Percentiles rank a stretch among this genome's conserved stretches.
These are phyloP conservation scores for Aphodius sticticus DNA, from an alignment of 2,888 invertebrate genomes.

Conservation along the genomic window DNA sequence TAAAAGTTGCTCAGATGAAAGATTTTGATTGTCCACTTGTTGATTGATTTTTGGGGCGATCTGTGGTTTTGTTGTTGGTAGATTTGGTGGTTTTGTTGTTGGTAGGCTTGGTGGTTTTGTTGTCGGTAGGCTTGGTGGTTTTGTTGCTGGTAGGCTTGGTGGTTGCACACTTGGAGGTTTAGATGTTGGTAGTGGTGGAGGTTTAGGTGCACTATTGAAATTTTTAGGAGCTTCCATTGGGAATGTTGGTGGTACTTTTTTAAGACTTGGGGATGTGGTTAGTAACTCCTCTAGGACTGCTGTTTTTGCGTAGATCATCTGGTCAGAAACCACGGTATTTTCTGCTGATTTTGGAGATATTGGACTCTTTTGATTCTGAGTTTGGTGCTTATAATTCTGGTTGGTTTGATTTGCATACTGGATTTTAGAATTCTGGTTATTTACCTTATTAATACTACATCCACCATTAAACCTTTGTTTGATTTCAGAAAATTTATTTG, in stretches of 20 bases:
- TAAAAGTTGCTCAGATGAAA: neutral
- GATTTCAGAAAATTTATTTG: neutral
- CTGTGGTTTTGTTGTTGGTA: neutral
- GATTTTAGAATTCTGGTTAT: neutral
- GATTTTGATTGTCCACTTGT: neutral
- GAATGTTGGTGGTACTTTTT: constrained; percentile 21
- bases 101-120: neutral
- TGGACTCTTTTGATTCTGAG: neutral
- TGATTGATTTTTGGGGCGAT: neutral
- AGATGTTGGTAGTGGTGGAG: neutral
- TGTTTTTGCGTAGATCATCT: constrained; percentile 36
- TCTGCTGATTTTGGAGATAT: constrained; percentile 31
- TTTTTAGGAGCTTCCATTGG: constrained; percentile 11
- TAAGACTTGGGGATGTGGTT: constrained; percentile 29
- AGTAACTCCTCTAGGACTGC: constrained; percentile 33
- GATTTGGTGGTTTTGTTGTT: neutral
- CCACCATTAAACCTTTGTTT: constrained; percentile 4
- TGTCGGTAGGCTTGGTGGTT: neutral
- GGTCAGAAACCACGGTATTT: constrained; percentile 30
- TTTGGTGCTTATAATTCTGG: neutral
- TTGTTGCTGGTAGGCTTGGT: constrained; percentile 15
- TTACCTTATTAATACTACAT: neutral
- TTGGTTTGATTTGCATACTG: neutral
- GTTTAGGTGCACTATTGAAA: neutral
- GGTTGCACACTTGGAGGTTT: constrained; percentile 21